These are phyloP conservation scores for Muscina levida DNA, from an alignment of 2,888 invertebrate species.

Conservation along the genomic window DNA sequence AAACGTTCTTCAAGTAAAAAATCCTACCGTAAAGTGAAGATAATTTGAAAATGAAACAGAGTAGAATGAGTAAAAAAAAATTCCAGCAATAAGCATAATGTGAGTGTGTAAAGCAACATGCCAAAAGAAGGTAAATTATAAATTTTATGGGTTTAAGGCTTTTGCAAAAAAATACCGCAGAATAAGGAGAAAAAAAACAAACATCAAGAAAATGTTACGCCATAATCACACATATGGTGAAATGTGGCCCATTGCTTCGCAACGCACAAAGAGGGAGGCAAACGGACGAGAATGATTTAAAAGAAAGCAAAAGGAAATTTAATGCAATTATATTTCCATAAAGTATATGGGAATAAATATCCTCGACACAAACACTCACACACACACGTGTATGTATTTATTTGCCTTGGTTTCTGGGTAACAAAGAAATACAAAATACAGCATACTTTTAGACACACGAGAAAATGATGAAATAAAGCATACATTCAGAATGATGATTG, in stretches of 20 bases:
- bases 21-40: conserved; percentile 35
- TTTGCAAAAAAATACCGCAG: neutral
- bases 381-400: neutral
- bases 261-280: neutral
- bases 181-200: conserved; percentile 11
- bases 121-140: conserved; percentile 55
- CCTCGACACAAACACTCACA: neutral
- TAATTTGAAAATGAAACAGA: conserved; percentile 17
- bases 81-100: conserved; percentile 51
- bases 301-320: neutral
- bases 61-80: conserved; percentile 47
- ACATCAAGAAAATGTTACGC: conserved; percentile 29
- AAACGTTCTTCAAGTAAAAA: conserved; percentile 30
- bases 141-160: conserved; percentile 48
- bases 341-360: neutral
- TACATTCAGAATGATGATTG: conserved; percentile 36
- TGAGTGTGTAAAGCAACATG: conserved; percentile 22
- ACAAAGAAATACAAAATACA: neutral
- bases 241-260: neutral
- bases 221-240: conserved; percentile 67
- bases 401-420: neutral
- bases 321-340: conserved; percentile 42
- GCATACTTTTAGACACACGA: conserved; percentile 25
- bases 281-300: no score
- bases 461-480: neutral